Base-by-base conservation (phyloP, 2,888 invertebrate species). In the Criorhina ranunculi region DNA sequence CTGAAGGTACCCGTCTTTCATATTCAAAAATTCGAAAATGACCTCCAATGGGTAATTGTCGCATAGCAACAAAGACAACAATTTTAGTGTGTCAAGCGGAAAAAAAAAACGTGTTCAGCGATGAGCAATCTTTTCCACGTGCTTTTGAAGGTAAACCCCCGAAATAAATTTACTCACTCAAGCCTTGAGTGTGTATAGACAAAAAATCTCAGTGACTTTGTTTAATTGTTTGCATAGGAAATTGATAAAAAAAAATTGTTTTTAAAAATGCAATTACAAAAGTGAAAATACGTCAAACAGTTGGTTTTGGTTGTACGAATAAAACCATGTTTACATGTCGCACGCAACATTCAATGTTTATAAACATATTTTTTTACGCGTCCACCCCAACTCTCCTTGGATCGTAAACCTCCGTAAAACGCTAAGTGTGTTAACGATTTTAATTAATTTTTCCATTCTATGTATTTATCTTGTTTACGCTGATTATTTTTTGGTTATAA, bases 41-140 rank as follows among this genome's bases (percentile, higher is more conserved):
- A 78, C 77, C 77, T 78, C 70, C 70, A 55, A 78, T n/a, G 53
- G 37, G 24, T 46, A 15, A 35, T 55, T 42, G 29, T 53, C 78
- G 72, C 78, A 55, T 78, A 78, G 78, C 78, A 78, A 78, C 78
- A 78, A 59, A 31, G 5, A 49, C 33, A n/a, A 24, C 11, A 3
- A 12, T 17, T 19, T 62, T 35, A 49, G 29, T 49, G 24, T 66
- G 64, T 31, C 64, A 66, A 6, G 1, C 17, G 29, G 17, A 35
- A 59, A 49, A 72, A 49, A 33, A 51, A 40, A 37, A 64, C 73
- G 66, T 75, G 73, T 55, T 66, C 29, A 17, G 12, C n/a, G 42
- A 15, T 64, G 35, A 46, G 55, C 42, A 55, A 55, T 75, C 33
- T 75, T 55, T 35, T 5, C 55, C 73, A 75, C 73, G 73, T 75